Evolutionary conservation across 2,888 invertebrate genomes (phyloP).

Genomic region (Diadegma fenestrale): DNA sequence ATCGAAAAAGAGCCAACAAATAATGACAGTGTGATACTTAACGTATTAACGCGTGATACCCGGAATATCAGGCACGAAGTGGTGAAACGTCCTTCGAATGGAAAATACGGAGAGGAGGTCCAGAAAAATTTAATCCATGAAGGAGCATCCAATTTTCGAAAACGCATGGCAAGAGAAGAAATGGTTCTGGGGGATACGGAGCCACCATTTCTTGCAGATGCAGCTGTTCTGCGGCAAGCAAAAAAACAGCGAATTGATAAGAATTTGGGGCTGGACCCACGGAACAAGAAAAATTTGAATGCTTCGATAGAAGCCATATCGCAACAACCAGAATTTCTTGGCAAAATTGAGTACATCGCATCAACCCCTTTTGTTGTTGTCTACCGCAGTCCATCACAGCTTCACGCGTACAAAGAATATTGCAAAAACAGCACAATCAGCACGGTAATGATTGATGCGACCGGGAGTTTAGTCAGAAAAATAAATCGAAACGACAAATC

Average conservation of each 20-base stretch:
- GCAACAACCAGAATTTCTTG: neutral
- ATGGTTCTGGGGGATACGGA: neutral
- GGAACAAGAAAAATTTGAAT: neutral
- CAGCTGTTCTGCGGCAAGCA: neutral
- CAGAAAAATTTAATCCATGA: neutral
- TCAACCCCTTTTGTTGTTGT: neutral
- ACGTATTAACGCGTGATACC: neutral
- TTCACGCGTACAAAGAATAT: slow-evolving; percentile 13
- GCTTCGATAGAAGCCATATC: neutral
- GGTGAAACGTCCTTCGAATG: neutral
- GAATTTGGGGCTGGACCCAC: neutral
- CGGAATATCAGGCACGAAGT: neutral
- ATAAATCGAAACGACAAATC: neutral
- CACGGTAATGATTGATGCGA: neutral
- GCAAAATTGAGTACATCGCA: neutral
- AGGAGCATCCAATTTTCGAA: neutral
- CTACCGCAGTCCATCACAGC: neutral
- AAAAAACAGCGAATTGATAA: neutral
- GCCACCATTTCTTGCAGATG: neutral
- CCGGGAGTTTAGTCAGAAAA: neutral
- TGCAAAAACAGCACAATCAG: neutral
- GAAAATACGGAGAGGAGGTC: neutral
- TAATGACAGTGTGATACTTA: no score
- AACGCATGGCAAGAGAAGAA: neutral
- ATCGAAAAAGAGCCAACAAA: no score